A percentile compares a stretch with the other conserved stretches of the same genome.
phyloP scores from a whole-genome alignment of 2,113 vertebrate species.

The Centropus bengalensis region DNA sequence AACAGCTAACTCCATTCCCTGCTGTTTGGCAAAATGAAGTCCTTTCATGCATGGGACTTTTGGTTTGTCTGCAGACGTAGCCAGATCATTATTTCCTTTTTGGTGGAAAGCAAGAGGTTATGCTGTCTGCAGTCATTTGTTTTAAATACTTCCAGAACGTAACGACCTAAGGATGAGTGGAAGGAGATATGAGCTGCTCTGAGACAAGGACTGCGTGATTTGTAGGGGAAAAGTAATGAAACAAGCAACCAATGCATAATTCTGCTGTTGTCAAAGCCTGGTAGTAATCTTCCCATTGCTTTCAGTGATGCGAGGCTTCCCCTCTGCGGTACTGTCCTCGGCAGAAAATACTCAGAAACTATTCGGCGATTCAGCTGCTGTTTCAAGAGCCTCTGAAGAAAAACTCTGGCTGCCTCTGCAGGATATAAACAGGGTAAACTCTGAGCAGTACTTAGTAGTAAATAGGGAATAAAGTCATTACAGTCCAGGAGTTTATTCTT shows the following conservation, averaged over 20 bases:
- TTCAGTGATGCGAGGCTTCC: not conserved
- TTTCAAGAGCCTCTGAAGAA: not conserved
- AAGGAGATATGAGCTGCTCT: not conserved
- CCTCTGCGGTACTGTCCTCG: not conserved
- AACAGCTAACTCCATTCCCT: not conserved
- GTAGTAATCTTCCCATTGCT: not conserved
- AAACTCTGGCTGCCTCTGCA: not conserved
- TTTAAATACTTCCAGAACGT: not conserved
- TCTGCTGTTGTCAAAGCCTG: not conserved
- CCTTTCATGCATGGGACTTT: constrained; percentile 19
- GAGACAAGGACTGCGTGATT: not conserved
- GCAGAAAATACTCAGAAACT: not conserved
- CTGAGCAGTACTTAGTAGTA: not conserved
- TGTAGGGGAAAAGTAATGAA: not conserved
- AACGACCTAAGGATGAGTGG: not conserved
- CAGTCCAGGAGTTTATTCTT: not conserved
- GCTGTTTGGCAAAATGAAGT: constrained; percentile 27
- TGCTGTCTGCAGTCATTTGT: not conserved
- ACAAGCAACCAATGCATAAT: not conserved
- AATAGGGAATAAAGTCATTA: constrained; percentile 49
- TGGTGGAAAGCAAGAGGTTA: not conserved
- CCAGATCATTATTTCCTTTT: not conserved
- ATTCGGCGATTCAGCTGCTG: not conserved
- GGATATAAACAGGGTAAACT: constrained; percentile 3
- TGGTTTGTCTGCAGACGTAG: constrained; percentile 30